Conservation (phyloP, 2,797 vertebrate species). For the Karalla daura region DNA sequence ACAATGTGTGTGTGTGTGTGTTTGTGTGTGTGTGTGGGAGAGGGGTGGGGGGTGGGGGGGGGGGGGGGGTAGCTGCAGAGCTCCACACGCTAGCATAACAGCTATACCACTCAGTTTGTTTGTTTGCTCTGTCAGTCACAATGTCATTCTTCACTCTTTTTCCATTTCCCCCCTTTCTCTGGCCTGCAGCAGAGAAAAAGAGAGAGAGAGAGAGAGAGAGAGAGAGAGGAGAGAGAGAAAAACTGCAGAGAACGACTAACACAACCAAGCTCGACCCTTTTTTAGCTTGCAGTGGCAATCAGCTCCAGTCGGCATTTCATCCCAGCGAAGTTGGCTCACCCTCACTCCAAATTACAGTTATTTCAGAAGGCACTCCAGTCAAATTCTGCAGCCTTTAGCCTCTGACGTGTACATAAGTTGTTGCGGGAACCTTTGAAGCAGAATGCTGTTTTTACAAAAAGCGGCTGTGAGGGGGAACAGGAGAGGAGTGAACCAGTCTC, state of each 20-base stretch:
- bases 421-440: neutral
- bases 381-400: neutral
- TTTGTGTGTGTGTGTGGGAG: conserved; percentile 1
- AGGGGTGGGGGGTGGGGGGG: too few species aligned
- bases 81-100: too few species aligned
- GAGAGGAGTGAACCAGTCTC: neutral
- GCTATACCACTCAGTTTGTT: neutral
- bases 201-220: too few species aligned
- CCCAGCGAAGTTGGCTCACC: neutral
- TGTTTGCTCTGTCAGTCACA: neutral
- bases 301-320: neutral
- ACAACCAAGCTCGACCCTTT: neutral
- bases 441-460: neutral
- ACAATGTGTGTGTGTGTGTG: neutral
- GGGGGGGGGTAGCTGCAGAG: neutral
- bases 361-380: neutral
- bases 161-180: neutral
- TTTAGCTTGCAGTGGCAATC: neutral
- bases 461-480: neutral
- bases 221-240: too few species aligned
- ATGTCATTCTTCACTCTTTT: neutral
- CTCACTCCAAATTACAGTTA: neutral
- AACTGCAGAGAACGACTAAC: neutral
- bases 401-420: neutral
- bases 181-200: neutral